These are phyloP conservation scores for Mermis nigrescens DNA, from an alignment of 2,888 invertebrate genomes.

Conservation along the genomic window DNA sequence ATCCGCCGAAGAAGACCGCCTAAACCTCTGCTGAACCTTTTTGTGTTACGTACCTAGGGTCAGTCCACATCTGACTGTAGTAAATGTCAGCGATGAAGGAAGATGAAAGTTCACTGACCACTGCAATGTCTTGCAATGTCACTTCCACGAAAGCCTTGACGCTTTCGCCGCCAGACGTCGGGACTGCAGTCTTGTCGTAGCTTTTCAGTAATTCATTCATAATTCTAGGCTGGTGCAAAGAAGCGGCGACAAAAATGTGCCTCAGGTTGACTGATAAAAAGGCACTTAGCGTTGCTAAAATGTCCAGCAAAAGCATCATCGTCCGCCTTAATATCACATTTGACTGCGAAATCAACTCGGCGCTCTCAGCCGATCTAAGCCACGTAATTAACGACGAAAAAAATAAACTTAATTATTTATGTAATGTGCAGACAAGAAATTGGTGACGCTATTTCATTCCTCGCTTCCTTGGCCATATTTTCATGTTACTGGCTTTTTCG, in stretches of 20 bases:
- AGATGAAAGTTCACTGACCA: background rate
- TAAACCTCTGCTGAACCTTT: background rate
- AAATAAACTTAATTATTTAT: no score
- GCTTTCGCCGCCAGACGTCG: background rate
- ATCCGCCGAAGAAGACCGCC: no score
- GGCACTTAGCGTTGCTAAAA: no score
- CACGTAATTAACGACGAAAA: no score
- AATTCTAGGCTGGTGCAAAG: background rate
- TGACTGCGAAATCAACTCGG: no score
- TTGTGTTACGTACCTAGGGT: background rate
- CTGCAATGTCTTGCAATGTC: background rate
- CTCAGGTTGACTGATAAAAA: background rate
- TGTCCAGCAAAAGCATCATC: no score
- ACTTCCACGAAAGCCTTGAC: background rate
- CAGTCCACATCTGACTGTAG: background rate
- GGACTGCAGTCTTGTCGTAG: background rate
- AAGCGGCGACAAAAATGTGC: background rate
- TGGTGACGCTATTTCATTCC: no score
- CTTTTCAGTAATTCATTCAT: background rate
- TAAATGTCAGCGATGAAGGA: conserved; percentile 4
- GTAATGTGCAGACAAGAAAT: no score
- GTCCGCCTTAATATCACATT: no score
- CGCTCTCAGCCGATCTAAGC: no score
- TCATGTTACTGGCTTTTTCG: no score
- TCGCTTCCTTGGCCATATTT: no score